Base-by-base conservation (phyloP, 2,888 invertebrate species). In the Colostygia pectinataria region DNA sequence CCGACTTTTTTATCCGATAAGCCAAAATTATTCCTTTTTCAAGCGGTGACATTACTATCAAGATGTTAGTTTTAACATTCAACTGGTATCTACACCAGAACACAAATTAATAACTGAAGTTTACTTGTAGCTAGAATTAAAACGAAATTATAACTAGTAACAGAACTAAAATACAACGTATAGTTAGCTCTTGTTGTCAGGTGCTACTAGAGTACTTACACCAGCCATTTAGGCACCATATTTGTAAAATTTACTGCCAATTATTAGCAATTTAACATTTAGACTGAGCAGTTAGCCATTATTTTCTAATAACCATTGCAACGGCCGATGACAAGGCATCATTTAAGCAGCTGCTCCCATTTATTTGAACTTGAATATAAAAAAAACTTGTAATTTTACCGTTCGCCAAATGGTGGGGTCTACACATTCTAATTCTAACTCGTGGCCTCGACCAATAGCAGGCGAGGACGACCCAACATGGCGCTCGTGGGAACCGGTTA, bases 401-500 rank as follows among this genome's bases (percentile, higher is more conserved):
- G 87, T 79, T 83, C 83, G 84, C 85, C 83, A 88, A 89, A 89
- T 87, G 89, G 89, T 86, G 85, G 89, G 89, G 88, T 84, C 83
- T 82, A 85, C 82, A 81, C 82, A 86, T 89, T 90, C 89, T 90
- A 89, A 90, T 90, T 87, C 88, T 88, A 88, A 83, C 86, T 75
- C 70, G 71, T 64, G 84, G 83, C 86, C 86, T 84, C 85, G 80
- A 74, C 90, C 90, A 90, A 90, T 90, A 73, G 83, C 85, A 78
- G 80, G 74, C 88, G 86, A 85, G 89, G 86, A 88, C 87, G 85
- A 81, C 61, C 77, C 80, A 89, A 85, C 80, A 89, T 89, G 90
- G 89, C 89, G 82, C 81, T 79, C 87, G 88, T 89, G 89, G 86
- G 89, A 89, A 89, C 87, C 87, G 83, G 86, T 87, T 90, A 84